Conservation (phyloP, 2,797 vertebrate species). For the Tapirus indicus region DNA sequence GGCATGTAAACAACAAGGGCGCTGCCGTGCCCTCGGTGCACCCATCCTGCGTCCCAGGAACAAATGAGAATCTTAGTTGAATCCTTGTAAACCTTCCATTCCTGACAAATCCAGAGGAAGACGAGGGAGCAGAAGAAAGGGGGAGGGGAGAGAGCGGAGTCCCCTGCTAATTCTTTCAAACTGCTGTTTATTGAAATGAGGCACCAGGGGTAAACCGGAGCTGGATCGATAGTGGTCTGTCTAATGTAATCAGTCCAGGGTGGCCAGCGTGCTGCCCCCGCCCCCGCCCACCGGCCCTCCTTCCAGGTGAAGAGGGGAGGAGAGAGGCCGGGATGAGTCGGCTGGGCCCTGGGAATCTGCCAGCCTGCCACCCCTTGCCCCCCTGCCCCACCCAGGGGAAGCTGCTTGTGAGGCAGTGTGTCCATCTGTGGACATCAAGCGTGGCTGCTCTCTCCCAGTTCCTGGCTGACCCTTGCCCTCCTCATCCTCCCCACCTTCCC, state of each 20-base stretch:
- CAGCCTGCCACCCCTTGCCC: rapidly evolving
- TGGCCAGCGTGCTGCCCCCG: not conserved
- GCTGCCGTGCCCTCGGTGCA: slow-evolving; percentile 48
- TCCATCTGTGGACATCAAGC: not conserved
- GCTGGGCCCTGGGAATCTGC: rapidly evolving
- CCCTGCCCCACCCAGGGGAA: not conserved
- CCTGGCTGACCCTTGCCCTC: not conserved
- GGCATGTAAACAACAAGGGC: slow-evolving; percentile 70
- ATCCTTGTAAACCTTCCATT: slow-evolving; percentile 88
- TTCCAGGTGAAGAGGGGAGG: not conserved
- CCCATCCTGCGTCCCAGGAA: slow-evolving; percentile 75
- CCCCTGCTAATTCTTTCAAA: slow-evolving; percentile 88
- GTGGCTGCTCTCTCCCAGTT: not conserved
- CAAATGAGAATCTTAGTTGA: slow-evolving; percentile 85
- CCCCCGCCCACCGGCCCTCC: not conserved
- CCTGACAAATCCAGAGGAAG: slow-evolving; percentile 86
- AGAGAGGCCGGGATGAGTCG: rapidly evolving
- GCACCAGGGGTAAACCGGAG: slow-evolving; percentile 86
- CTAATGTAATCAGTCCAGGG: slow-evolving; percentile 87
- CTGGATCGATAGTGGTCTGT: slow-evolving; percentile 88
- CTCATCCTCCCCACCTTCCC: not conserved
- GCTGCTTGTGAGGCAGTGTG: rapidly evolving
- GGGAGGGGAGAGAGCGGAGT: slow-evolving; percentile 70
- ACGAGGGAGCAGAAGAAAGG: not conserved
- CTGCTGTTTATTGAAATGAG: slow-evolving; percentile 91